phyloP scores from a whole-genome alignment of 2,113 vertebrate species.

The Lethenteron camtschaticum region DNA sequence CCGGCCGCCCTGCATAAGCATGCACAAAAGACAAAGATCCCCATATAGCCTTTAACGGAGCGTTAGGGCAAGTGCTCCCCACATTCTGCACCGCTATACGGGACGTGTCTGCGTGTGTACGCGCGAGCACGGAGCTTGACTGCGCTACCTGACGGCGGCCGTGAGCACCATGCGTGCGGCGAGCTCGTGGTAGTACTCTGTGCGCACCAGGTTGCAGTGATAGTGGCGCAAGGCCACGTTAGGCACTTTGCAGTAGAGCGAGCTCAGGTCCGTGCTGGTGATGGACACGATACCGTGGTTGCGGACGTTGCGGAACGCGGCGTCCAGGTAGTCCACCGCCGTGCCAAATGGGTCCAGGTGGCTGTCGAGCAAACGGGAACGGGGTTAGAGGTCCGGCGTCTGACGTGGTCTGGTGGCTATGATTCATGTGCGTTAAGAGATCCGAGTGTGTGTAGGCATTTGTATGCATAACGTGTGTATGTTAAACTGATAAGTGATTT shows the following conservation, averaged over 20 bases:
- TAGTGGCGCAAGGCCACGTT: slow-evolving; percentile 77
- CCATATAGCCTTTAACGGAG: background rate
- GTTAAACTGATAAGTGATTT: too few species aligned
- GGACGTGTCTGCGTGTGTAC: background rate
- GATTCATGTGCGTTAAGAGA: too few species aligned
- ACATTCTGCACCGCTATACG: background rate
- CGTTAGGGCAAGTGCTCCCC: background rate
- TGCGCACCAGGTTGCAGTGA: slow-evolving; percentile 58
- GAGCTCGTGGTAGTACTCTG: slow-evolving; percentile 78
- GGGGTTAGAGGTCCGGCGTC: too few species aligned
- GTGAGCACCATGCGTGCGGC: slow-evolving; percentile 59
- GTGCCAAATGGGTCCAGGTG: slow-evolving; percentile 84
- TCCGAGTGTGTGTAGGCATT: too few species aligned
- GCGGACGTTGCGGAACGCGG: slow-evolving; percentile 68
- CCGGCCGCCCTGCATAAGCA: slow-evolving; percentile 42
- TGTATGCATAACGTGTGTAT: too few species aligned
- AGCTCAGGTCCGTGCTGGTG: slow-evolving; percentile 72
- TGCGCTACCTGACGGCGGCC: slow-evolving; percentile 47
- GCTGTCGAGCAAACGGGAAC: slow-evolving; percentile 19
- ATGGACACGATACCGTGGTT: slow-evolving; percentile 77
- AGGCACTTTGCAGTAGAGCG: slow-evolving; percentile 66
- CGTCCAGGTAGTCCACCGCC: slow-evolving; percentile 74
- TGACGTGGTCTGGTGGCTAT: too few species aligned
- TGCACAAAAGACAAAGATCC: too few species aligned
- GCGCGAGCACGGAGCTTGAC: background rate